phyloP scores from a whole-genome alignment of 2,797 vertebrate genomes.

The Pseudotriccus pelzelni region DNA sequence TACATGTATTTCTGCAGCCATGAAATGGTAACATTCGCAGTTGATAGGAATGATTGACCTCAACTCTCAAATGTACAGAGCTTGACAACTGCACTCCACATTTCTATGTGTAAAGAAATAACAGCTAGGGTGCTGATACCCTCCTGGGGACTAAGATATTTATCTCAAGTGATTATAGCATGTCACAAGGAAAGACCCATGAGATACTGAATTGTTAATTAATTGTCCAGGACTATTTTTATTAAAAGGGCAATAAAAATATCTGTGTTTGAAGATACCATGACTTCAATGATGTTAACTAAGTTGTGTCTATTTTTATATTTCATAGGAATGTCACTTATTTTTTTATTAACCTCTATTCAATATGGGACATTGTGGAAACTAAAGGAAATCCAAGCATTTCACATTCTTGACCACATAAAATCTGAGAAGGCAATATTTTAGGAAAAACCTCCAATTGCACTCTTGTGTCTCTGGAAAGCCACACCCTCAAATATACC shows the following conservation, averaged over 20 bases:
- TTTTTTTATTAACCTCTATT: background rate
- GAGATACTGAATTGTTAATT: slow-evolving; percentile 20
- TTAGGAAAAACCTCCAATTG: background rate
- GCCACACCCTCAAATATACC: background rate
- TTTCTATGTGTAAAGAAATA: slow-evolving; percentile 7
- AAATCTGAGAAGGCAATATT: background rate
- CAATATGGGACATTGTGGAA: background rate
- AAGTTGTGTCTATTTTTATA: background rate
- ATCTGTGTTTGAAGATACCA: background rate
- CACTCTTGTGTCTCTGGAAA: background rate
- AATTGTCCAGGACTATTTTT: slow-evolving; percentile 6
- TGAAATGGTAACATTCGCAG: background rate
- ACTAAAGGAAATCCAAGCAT: background rate
- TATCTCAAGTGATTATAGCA: slow-evolving; percentile 3
- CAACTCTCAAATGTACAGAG: background rate
- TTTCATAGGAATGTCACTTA: background rate
- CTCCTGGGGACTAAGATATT: background rate
- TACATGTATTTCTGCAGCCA: background rate
- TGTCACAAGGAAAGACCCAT: slow-evolving; percentile 1
- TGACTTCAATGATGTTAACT: background rate
- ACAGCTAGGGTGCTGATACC: background rate
- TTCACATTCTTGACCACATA: background rate
- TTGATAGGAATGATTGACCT: slow-evolving; percentile 22
- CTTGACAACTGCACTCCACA: background rate
- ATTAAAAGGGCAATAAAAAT: background rate